phyloP scores from a whole-genome alignment of 1,140 invertebrate species.

The Lepidostoma basale region DNA sequence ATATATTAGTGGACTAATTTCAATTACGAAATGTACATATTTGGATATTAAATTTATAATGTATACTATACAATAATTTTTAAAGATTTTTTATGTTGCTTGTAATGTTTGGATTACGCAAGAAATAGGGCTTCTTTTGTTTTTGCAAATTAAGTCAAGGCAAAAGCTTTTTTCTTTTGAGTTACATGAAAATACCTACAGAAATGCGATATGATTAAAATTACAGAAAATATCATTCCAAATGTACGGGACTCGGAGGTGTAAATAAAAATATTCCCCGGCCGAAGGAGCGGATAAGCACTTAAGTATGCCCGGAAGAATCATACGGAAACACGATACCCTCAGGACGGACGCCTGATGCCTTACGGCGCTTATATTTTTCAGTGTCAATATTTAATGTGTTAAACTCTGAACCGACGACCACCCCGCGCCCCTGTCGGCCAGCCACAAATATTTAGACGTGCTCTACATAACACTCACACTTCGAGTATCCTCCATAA shows the following conservation, averaged over 20 bases:
- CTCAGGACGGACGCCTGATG: constrained; percentile 35
- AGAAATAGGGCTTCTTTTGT: too few relatives aligned
- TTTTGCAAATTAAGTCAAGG: too few relatives aligned
- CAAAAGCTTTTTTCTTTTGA: neutral
- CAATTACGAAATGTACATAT: too few relatives aligned
- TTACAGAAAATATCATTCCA: constrained; percentile 14
- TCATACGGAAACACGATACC: constrained; percentile 42
- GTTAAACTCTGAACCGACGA: constrained; percentile 29
- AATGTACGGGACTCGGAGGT: constrained; percentile 15
- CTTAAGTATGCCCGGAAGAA: constrained; percentile 44
- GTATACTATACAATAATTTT: too few relatives aligned
- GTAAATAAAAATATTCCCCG: constrained; percentile 27
- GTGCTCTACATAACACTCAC: constrained; percentile 26
- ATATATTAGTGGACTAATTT: too few relatives aligned
- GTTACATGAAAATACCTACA: neutral
- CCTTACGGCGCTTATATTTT: constrained; percentile 43
- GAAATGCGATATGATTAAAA: constrained; percentile 15
- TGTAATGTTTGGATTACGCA: too few relatives aligned
- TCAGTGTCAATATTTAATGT: constrained; percentile 46
- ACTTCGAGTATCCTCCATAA: too few relatives aligned
- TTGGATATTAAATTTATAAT: too few relatives aligned
- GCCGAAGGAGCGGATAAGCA: constrained; percentile 33
- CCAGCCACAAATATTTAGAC: constrained; percentile 32
- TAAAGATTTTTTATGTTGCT: too few relatives aligned
- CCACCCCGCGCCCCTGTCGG: constrained; percentile 16